These are phyloP conservation scores for Megaceryle alcyon DNA, from an alignment of 2,797 vertebrate species.

Conservation along the genomic window DNA sequence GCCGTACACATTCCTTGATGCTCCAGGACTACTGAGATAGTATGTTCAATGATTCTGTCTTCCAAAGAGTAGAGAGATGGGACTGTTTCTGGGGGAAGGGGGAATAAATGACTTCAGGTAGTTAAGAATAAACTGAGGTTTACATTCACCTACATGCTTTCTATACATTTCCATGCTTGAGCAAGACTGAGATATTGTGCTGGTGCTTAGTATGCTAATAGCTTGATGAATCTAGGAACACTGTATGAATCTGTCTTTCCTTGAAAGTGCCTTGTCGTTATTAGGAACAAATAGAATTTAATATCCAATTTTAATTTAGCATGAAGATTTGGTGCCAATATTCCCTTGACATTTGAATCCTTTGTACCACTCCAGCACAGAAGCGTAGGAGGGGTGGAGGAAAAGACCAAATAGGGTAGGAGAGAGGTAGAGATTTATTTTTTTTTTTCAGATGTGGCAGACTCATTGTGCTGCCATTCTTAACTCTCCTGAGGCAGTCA, in stretches of 20 bases:
- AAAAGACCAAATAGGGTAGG: background rate
- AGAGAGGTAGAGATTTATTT: background rate
- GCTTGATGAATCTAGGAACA: background rate
- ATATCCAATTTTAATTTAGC: background rate
- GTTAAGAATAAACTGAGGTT: background rate
- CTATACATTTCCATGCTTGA: background rate
- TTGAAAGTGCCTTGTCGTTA: background rate
- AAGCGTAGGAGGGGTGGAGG: background rate
- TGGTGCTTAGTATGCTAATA: background rate
- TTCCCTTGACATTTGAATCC: background rate
- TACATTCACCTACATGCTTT: background rate
- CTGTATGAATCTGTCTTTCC: background rate
- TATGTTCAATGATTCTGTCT: background rate
- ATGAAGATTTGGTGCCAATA: background rate
- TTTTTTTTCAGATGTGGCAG: background rate
- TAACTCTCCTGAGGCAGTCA: background rate
- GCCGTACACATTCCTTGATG: background rate
- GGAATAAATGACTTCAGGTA: fast-evolving
- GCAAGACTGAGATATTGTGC: background rate
- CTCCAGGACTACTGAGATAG: background rate
- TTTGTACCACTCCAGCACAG: background rate
- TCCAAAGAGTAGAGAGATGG: background rate
- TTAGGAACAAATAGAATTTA: background rate
- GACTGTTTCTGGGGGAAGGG: background rate
- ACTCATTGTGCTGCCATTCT: fast-evolving